Percentiles rank a stretch among this genome's conserved stretches.
These are phyloP conservation scores for Entelurus aequoreus DNA, from an alignment of 2,113 vertebrate species.

Conservation along the genomic window DNA sequence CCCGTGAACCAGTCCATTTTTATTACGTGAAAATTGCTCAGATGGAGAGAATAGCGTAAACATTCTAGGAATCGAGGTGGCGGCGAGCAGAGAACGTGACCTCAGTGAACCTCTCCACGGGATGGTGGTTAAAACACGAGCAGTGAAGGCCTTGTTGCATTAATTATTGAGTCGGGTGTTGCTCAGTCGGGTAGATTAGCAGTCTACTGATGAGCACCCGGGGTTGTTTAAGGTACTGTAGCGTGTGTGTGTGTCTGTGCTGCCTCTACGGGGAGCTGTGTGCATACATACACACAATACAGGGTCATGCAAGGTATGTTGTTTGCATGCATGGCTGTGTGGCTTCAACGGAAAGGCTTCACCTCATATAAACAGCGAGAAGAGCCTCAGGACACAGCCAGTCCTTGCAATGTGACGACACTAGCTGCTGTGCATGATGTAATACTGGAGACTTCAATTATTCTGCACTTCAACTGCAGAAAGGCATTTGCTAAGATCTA, in stretches of 20 bases:
- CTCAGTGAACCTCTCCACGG: conserved; percentile 56
- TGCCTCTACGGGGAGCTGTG: conserved; percentile 21
- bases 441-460: conserved; percentile 10
- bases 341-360: conserved; percentile 36
- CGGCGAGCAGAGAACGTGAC: conserved; percentile 32
- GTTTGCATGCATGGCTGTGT: conserved; percentile 26
- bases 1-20: conserved; percentile 1
- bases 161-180: conserved; percentile 73
- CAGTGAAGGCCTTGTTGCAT: conserved; percentile 72
- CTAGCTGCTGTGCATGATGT: conserved; percentile 14
- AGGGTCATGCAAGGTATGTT: conserved; percentile 51
- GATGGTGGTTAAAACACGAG: conserved; percentile 71
- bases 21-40: conserved; percentile 1
- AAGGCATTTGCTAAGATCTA: conserved; percentile 8
- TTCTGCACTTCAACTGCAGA: neutral
- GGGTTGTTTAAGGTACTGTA: conserved; percentile 71
- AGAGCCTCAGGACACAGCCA: conserved; percentile 17
- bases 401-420: conserved; percentile 18
- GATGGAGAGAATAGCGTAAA: conserved; percentile 26
- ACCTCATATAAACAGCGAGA: conserved; percentile 9
- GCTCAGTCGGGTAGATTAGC: conserved; percentile 72
- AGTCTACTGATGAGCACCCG: conserved; percentile 47
- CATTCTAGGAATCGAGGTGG: conserved; percentile 30
- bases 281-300: conserved; percentile 37
- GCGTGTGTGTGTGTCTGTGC: conserved; percentile 14